phyloP scores from a whole-genome alignment of 2,797 vertebrate species.

The Clarias laeviceps region DNA sequence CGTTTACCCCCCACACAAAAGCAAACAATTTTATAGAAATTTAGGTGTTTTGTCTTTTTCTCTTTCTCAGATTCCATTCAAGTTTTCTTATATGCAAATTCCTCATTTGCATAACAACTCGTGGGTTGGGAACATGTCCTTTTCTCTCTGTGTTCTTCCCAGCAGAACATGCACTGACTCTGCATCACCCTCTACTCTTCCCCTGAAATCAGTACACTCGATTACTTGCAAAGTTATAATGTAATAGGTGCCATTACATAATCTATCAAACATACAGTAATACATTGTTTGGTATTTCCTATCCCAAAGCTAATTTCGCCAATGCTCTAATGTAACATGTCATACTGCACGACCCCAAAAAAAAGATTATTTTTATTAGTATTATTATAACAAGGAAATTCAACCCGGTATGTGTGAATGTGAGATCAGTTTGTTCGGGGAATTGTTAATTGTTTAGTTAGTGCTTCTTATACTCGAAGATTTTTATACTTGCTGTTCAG shows the following conservation, averaged over 20 bases:
- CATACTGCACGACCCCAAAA: background rate
- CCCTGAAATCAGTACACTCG: background rate
- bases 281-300: background rate
- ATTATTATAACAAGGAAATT: background rate
- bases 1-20: background rate
- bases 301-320: background rate
- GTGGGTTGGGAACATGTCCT: background rate
- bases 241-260: background rate
- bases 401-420: background rate
- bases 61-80: background rate
- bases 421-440: background rate
- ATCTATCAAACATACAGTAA: background rate
- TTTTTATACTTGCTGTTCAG: too few species aligned
- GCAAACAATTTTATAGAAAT: background rate
- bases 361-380: too few species aligned
- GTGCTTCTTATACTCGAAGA: too few species aligned
- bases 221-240: background rate
- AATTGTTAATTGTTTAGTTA: background rate
- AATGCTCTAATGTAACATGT: background rate
- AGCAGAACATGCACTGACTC: background rate
- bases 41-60: background rate
- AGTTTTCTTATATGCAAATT: slow-evolving; percentile 2
- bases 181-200: background rate
- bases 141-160: background rate
- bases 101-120: background rate